Conservation (phyloP, 2,888 invertebrate species). For the Ischnura elegans region DNA sequence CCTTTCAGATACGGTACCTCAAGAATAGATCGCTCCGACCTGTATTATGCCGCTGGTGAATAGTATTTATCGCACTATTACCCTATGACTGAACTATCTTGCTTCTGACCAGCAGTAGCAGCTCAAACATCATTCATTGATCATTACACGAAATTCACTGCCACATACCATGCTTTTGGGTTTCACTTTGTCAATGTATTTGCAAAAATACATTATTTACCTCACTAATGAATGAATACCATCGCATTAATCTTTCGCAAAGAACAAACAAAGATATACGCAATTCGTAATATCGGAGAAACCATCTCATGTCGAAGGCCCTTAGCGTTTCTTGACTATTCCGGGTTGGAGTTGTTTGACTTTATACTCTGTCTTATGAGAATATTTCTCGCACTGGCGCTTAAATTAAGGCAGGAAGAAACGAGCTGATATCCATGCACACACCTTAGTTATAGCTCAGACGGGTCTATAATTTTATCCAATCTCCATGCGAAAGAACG, state of each 20-base stretch:
- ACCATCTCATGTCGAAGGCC: not conserved
- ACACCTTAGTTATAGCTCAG: not conserved
- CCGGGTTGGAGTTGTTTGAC: not conserved
- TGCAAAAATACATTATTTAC: not conserved
- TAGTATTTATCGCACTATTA: not conserved
- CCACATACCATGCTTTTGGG: not conserved
- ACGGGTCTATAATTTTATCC: constrained; percentile 1
- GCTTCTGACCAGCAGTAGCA: not conserved
- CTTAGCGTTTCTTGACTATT: not conserved
- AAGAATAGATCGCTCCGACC: not conserved
- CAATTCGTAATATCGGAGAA: not conserved
- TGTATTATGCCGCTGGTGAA: not conserved
- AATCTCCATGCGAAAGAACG: constrained; percentile 9
- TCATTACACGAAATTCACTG: not conserved
- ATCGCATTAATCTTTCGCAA: not conserved
- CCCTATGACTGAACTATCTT: not conserved
- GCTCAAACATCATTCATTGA: not conserved
- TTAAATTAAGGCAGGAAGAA: not conserved
- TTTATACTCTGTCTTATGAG: not conserved
- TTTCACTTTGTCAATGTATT: not conserved
- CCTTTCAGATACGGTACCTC: too few relatives aligned
- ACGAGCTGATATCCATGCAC: not conserved
- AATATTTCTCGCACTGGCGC: not conserved
- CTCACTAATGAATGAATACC: not conserved
- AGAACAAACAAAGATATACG: not conserved